A percentile compares a stretch with the other conserved stretches of the same genome.
Evolutionary conservation across 2,797 vertebrate genomes (phyloP).

Genomic region (Neosalanx taihuensis): DNA sequence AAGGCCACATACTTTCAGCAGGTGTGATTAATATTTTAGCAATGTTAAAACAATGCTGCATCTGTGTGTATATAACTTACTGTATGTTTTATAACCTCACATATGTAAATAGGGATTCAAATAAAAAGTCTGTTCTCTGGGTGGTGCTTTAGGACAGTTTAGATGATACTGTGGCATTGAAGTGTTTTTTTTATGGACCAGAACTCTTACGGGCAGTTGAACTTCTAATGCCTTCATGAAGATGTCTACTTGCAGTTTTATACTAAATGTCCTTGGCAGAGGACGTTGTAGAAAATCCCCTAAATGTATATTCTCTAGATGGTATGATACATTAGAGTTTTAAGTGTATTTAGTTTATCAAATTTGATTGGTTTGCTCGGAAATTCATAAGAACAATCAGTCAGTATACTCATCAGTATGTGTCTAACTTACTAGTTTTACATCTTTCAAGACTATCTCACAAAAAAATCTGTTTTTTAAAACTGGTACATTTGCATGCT

Average conservation of each 20-base stretch:
- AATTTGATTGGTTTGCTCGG: neutral
- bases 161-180: neutral
- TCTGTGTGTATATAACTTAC: slow-evolving; percentile 24
- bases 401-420: neutral
- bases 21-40: slow-evolving; percentile 34
- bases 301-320: neutral
- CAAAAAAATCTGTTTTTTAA: neutral
- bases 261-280: too few relatives aligned
- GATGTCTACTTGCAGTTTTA: neutral
- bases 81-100: neutral
- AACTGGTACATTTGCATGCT: neutral
- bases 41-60: slow-evolving; percentile 31
- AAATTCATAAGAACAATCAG: neutral
- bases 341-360: neutral
- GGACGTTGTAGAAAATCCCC: too few relatives aligned
- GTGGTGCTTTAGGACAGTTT: neutral
- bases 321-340: neutral
- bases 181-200: neutral
- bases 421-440: neutral
- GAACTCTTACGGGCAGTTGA: neutral
- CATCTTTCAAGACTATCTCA: neutral
- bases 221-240: neutral
- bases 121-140: neutral
- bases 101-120: neutral
- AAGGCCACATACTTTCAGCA: slow-evolving; percentile 53